Conservation (phyloP, 2,888 invertebrate genomes). For the Orthosia gracilis region DNA sequence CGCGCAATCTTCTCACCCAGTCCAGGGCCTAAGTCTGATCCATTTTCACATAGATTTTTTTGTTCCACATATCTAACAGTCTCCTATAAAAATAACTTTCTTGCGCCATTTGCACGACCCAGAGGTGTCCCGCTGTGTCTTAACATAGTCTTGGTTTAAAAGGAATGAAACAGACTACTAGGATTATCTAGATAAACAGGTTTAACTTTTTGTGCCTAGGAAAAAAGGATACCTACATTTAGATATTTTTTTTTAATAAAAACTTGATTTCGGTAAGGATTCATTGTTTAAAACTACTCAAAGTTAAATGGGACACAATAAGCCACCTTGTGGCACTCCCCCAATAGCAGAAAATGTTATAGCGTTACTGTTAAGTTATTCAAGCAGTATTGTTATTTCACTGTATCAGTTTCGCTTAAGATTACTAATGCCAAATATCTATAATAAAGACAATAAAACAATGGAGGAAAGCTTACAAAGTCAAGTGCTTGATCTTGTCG, state of each 20-base stretch:
- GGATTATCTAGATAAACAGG: constrained; percentile 5
- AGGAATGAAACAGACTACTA: constrained; percentile 20
- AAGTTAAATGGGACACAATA: background rate
- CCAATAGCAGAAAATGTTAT: background rate
- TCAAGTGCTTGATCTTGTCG: background rate
- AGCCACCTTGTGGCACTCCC: background rate
- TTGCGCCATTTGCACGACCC: background rate
- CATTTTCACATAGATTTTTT: constrained; percentile 8
- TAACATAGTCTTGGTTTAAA: constrained; percentile 3
- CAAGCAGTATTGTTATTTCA: background rate
- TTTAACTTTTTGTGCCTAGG: background rate
- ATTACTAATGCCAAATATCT: background rate
- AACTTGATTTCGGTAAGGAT: background rate
- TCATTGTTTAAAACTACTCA: background rate
- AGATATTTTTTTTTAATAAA: background rate
- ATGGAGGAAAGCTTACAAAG: background rate
- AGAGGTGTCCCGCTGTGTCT: constrained; percentile 38
- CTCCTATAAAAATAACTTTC: constrained; percentile 29
- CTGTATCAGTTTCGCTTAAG: background rate
- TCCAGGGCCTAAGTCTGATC: background rate
- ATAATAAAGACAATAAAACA: background rate
- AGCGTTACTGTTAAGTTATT: background rate
- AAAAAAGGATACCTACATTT: no score
- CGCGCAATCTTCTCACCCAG: no score
- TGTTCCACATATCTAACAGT: background rate